phyloP scores from a whole-genome alignment of 2,113 vertebrate species.

The Eulemur macaco region DNA sequence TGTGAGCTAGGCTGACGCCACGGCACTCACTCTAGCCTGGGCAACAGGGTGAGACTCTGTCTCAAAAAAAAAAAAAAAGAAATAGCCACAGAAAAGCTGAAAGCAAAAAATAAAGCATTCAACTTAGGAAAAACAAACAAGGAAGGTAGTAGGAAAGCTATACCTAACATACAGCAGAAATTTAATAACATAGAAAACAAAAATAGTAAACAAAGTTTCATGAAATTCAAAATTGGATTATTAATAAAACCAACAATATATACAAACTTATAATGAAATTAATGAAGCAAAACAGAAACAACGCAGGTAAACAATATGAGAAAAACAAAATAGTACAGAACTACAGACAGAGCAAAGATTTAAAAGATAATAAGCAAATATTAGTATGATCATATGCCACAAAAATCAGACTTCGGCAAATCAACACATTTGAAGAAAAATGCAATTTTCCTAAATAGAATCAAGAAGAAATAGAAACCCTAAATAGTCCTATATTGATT shows the following conservation, averaged over 20 bases:
- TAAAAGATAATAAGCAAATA: neutral
- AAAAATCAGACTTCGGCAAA: neutral
- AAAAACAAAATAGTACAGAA: neutral
- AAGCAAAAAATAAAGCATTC: neutral
- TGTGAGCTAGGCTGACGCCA: no score
- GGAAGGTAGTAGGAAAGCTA: neutral
- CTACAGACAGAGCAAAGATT: neutral
- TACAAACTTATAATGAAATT: neutral
- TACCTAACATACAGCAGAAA: neutral
- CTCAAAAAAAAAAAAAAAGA: neutral
- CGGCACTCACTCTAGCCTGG: no score
- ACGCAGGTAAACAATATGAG: neutral
- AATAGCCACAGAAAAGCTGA: neutral
- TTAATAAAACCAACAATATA: neutral
- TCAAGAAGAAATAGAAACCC: conserved; percentile 8
- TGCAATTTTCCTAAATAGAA: neutral
- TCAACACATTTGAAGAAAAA: neutral
- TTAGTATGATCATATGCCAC: neutral
- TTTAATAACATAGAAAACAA: neutral
- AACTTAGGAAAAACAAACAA: neutral
- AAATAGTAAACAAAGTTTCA: neutral
- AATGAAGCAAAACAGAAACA: neutral
- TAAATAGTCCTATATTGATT: neutral
- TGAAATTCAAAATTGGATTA: neutral
- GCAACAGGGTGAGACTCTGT: no score